Evolutionary conservation across 2,113 vertebrate genomes (phyloP), one percentile per base, ranked within the genome.

Genomic region (Sarotherodon lohbergeri): DNA sequence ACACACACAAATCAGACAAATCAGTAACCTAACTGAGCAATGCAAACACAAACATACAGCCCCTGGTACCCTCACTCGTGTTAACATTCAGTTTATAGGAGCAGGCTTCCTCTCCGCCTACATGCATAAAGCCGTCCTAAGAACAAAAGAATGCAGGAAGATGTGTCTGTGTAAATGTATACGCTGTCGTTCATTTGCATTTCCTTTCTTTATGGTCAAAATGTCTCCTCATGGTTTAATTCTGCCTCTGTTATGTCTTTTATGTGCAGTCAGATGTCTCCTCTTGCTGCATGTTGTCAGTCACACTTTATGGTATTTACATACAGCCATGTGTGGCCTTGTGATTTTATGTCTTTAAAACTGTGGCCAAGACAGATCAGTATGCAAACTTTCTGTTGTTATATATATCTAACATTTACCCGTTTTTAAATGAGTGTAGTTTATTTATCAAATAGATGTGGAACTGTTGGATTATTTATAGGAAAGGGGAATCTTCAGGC

Each of bases 91-190:
- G 88, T 86, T 83, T 52, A 9, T 36, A 57, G 84, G 13, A 34
- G 80, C 50, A 24, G 82, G 84, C 83, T 88, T 89, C 86, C 81
- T 92, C 55, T 50, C 87, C 76, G n/a, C 92, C 89, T 55, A 92
- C 91, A 24, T 76, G 48, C 10, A 22, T n/a, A 56, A 43, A 87
- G 54, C 16, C 16, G 32, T 0, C 36, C 34, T 36, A 81, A 22
- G 46, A 46, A 76, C 22, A 36, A 56, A 86, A 78, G 17, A 22
- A 16, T 22, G 55, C 63, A 50, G 39, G 24, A 17, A 55, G 36
- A 14, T 50, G 84, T 9, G 22, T 39, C 46, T 27, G 71, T 52
- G 48, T 78, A 12, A 61, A 88, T 29, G 19, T n/a, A 66, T 27
- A 83, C 16, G 13, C 68, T 79, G 61, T 66, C 16, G 7, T 79